Conservation (phyloP, 1,140 invertebrate species). For the Bombus affinis region DNA sequence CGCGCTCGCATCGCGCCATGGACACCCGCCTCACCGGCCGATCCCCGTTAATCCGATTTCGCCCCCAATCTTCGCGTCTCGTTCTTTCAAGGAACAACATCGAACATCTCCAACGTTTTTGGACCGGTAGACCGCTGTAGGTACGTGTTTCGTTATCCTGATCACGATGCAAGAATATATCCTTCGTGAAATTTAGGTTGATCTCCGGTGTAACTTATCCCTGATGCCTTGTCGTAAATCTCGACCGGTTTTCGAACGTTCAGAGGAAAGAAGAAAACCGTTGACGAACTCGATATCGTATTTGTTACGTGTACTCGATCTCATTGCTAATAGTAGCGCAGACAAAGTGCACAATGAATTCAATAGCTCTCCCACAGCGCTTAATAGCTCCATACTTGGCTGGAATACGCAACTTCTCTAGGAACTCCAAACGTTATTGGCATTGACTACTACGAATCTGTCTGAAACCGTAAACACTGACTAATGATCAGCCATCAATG, state of each 20-base stretch:
- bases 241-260: background rate
- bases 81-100: too few species aligned
- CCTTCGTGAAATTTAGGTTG: conserved; percentile 14
- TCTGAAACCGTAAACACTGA: too few species aligned
- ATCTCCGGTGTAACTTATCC: background rate
- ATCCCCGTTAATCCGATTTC: conserved; percentile 20
- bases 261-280: background rate
- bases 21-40: conserved; percentile 27
- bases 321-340: background rate
- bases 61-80: background rate
- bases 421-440: too few species aligned
- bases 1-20: conserved; percentile 20
- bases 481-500: background rate
- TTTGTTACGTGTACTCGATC: background rate
- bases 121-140: background rate
- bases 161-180: background rate
- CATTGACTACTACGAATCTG: too few species aligned
- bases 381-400: background rate
- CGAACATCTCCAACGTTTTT: background rate
- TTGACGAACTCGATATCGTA: background rate
- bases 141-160: background rate
- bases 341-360: background rate
- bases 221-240: background rate
- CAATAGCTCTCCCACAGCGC: background rate
- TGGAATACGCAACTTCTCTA: too few species aligned